A percentile compares a stretch with the other conserved stretches of the same genome.
These are phyloP conservation scores for Serranus cabrilla DNA, from an alignment of 2,797 vertebrate genomes.

Conservation along the genomic window DNA sequence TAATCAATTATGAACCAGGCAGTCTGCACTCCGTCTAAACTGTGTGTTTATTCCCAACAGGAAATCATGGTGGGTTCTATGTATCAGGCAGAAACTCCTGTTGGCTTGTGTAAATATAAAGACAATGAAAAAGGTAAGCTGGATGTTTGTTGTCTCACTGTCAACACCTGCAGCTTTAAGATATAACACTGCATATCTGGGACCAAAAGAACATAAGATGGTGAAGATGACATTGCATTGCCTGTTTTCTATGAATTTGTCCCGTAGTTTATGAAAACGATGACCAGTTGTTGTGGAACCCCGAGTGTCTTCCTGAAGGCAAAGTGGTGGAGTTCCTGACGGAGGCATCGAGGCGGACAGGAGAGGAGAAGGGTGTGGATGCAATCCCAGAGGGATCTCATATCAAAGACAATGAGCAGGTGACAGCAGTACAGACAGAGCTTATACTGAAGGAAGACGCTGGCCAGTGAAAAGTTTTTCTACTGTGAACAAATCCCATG, in stretches of 20 bases:
- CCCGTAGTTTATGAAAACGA: conserved; percentile 96
- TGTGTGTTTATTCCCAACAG: conserved; percentile 78
- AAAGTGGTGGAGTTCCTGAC: conserved; percentile 94
- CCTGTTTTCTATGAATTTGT: conserved; percentile 4
- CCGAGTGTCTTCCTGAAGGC: conserved; percentile 92
- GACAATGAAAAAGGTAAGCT: conserved; percentile 95
- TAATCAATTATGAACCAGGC: background rate
- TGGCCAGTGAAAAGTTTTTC: background rate
- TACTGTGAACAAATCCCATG: background rate
- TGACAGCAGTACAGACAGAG: conserved; percentile 55
- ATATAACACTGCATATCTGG: background rate
- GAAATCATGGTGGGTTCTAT: conserved; percentile 99
- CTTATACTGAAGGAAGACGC: background rate
- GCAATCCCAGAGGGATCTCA: conserved; percentile 95
- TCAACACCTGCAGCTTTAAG: background rate
- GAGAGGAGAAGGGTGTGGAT: conserved; percentile 94
- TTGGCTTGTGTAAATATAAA: conserved; percentile 93
- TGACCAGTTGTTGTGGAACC: conserved; percentile 98
- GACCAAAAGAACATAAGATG: background rate
- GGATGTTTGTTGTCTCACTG: background rate
- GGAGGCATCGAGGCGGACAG: conserved; percentile 93
- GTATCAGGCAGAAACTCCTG: conserved; percentile 98
- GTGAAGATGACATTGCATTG: background rate
- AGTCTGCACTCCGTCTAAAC: background rate
- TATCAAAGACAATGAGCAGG: conserved; percentile 99